Evolutionary conservation across 2,797 vertebrate genomes (phyloP).

Genomic region (Austrolebias charrua): DNA sequence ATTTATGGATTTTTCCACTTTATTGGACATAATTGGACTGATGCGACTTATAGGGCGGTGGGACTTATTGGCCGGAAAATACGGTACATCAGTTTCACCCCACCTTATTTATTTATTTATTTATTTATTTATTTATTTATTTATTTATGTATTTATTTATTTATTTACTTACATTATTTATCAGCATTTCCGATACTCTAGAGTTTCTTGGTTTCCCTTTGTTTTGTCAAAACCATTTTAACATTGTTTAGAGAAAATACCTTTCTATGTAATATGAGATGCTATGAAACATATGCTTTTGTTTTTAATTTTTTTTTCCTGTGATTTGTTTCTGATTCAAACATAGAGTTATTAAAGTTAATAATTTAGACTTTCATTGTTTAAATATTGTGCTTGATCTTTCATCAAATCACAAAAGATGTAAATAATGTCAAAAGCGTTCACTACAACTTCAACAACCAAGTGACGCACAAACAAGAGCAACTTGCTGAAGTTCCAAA

Average conservation of each 20-base stretch:
- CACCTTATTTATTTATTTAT: not conserved
- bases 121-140: slow-evolving; percentile 1
- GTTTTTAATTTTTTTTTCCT: not conserved
- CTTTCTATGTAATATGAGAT: no score
- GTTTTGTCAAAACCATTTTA: slow-evolving; percentile 6
- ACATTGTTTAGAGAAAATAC: not conserved
- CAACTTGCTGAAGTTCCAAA: slow-evolving; percentile 10
- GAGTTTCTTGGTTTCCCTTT: not conserved
- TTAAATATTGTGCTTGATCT: not conserved
- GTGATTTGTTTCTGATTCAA: not conserved
- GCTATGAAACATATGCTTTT: not conserved
- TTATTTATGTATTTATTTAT: not conserved
- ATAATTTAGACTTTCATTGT: not conserved
- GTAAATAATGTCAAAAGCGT: not conserved
- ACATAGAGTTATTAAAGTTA: not conserved
- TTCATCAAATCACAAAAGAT: slow-evolving; percentile 4
- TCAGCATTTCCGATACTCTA: not conserved
- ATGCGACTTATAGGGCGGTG: no score
- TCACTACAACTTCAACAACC: not conserved
- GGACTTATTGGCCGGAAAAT: no score
- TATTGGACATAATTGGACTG: no score
- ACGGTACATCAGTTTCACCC: slow-evolving; percentile 42
- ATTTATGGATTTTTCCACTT: no score
- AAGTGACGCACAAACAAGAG: slow-evolving; percentile 4
- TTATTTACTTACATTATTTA: no score